These are phyloP conservation scores for Luperina testacea DNA, from an alignment of 2,888 invertebrate species.

Conservation along the genomic window DNA sequence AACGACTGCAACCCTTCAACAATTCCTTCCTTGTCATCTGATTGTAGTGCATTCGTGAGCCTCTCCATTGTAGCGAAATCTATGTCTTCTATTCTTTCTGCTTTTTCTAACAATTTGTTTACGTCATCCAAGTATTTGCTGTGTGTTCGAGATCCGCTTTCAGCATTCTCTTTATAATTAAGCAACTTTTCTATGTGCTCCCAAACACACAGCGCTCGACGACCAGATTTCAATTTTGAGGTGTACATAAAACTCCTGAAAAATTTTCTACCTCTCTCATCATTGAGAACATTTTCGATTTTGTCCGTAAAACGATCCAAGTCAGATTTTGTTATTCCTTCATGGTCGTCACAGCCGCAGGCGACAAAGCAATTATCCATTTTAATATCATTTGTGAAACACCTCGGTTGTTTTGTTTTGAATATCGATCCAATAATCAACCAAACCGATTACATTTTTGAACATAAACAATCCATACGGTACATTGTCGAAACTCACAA, in stretches of 20 bases:
- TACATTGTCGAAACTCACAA: constrained; percentile 30
- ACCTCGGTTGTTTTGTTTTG: constrained; percentile 69
- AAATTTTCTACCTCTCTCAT: constrained; percentile 85
- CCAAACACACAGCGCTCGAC: constrained; percentile 82
- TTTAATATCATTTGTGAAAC: constrained; percentile 76
- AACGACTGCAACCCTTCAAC: constrained; percentile 78
- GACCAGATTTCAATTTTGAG: constrained; percentile 83
- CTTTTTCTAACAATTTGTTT: constrained; percentile 80
- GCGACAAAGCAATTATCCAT: constrained; percentile 88
- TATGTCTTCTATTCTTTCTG: constrained; percentile 84
- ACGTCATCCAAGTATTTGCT: constrained; percentile 78
- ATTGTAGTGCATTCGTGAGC: constrained; percentile 78
- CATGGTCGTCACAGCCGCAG: constrained; percentile 85
- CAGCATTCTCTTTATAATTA: constrained; percentile 77
- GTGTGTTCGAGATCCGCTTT: constrained; percentile 75
- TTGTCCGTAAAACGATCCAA: constrained; percentile 88
- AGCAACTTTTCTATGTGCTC: constrained; percentile 83
- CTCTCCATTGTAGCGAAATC: constrained; percentile 86
- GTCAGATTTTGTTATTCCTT: constrained; percentile 85
- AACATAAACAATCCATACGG: constrained; percentile 25
- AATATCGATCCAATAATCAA: constrained; percentile 76
- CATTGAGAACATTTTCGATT: constrained; percentile 87
- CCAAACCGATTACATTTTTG: constrained; percentile 40
- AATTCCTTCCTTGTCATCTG: constrained; percentile 81
- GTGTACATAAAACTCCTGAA: constrained; percentile 87